phyloP scores from a whole-genome alignment of 2,113 vertebrate genomes.

The Arenaria interpres region DNA sequence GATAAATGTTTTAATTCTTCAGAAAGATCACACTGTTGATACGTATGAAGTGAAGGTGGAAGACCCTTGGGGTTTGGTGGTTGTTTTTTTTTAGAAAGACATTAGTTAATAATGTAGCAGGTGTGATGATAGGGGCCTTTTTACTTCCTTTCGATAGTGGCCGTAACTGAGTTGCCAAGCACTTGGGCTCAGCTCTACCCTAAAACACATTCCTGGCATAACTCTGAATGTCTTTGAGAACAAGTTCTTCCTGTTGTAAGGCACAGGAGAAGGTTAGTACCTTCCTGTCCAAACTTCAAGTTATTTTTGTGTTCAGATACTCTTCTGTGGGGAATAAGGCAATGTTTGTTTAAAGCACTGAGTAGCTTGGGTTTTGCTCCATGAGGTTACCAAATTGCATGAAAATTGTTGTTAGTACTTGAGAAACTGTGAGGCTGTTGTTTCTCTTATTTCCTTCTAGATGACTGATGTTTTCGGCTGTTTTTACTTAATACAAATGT shows the following conservation, averaged over 20 bases:
- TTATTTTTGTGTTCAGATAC: neutral
- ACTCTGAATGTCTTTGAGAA: neutral
- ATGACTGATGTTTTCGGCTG: neutral
- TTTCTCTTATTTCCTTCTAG: neutral
- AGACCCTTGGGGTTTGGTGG: neutral
- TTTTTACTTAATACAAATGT: neutral
- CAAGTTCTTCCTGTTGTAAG: neutral
- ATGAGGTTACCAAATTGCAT: neutral
- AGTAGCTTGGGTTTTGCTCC: neutral
- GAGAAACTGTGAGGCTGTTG: neutral
- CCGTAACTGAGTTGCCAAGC: neutral
- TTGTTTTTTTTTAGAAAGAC: neutral
- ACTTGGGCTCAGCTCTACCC: neutral
- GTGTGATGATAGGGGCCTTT: neutral
- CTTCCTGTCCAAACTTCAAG: neutral
- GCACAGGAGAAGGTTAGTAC: neutral
- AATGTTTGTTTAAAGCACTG: neutral
- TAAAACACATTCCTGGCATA: neutral
- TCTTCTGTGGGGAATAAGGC: neutral
- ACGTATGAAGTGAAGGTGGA: neutral
- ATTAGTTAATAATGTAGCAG: neutral
- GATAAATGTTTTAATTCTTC: neutral
- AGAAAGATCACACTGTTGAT: neutral
- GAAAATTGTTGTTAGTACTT: neutral
- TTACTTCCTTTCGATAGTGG: neutral